A percentile compares a stretch with the other conserved stretches of the same genome.
phyloP scores from a whole-genome alignment of 2,113 vertebrate genomes.

The Litocranius walleri region DNA sequence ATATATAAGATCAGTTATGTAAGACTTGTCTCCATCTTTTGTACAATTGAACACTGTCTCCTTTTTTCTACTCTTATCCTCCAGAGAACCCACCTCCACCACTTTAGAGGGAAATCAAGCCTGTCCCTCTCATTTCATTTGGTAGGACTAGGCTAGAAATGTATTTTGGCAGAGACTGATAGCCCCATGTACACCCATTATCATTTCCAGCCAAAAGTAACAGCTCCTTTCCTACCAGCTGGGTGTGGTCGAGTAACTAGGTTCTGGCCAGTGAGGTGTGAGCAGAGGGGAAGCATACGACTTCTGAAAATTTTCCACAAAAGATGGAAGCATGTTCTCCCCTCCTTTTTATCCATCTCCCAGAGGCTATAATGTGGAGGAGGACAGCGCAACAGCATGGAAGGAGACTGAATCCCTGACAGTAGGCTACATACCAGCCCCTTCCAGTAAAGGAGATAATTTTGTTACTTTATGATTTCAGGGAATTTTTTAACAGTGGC shows the following conservation, averaged over 20 bases:
- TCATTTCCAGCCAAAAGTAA: background rate
- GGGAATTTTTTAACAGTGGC: background rate
- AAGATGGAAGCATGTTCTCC: background rate
- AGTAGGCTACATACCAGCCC: no score
- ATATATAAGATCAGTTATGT: background rate
- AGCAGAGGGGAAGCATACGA: background rate
- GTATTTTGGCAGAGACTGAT: background rate
- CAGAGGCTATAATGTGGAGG: background rate
- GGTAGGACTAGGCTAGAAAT: background rate
- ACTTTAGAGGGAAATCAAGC: slow-evolving; percentile 1
- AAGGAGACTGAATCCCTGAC: background rate
- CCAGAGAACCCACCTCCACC: background rate
- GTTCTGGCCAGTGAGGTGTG: background rate
- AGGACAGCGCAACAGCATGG: background rate
- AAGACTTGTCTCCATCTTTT: background rate
- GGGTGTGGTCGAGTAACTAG: background rate
- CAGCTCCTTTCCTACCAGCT: background rate
- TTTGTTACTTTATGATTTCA: background rate
- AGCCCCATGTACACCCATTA: background rate
- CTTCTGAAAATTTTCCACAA: background rate
- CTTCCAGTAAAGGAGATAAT: background rate
- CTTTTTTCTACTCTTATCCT: background rate
- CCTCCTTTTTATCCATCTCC: background rate
- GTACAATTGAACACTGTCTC: background rate
- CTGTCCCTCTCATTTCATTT: background rate